Evolutionary conservation across 1,140 invertebrate species (phyloP).

Genomic region (Sycophaga agraensis): DNA sequence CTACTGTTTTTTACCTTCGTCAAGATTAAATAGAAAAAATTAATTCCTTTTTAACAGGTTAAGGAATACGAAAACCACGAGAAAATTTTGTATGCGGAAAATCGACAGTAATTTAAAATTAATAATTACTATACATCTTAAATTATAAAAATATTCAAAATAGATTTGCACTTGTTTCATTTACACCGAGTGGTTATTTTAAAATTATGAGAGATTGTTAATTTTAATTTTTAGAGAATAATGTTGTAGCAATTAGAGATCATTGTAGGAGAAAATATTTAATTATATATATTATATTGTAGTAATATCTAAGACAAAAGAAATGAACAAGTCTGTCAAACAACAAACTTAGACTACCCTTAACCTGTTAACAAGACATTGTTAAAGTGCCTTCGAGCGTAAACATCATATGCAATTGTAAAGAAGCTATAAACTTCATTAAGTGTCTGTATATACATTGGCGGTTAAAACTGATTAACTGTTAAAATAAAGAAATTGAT

Average conservation of each 20-base stretch:
- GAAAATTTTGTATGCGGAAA: too few species aligned
- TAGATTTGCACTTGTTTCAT: too few species aligned
- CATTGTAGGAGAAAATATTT: too few species aligned
- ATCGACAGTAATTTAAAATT: too few species aligned
- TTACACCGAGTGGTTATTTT: too few species aligned
- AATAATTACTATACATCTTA: too few species aligned
- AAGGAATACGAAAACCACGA: neutral
- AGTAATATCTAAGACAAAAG: too few species aligned
- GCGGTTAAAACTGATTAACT: constrained; percentile 15
- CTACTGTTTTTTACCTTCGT: constrained; percentile 8
- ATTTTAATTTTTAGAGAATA: too few species aligned
- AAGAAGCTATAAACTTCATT: constrained; percentile 13
- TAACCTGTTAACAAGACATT: constrained; percentile 21
- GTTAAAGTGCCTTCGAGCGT: constrained; percentile 19
- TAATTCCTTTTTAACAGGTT: constrained; percentile 6
- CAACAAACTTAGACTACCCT: neutral
- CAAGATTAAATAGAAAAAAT: constrained; percentile 2
- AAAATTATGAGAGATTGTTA: neutral
- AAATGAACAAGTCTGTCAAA: too few species aligned
- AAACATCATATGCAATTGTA: constrained; percentile 11
- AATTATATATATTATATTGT: too few species aligned
- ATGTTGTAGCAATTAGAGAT: too few species aligned
- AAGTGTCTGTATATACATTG: constrained; percentile 6
- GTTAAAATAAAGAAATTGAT: constrained; percentile 15
- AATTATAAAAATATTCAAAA: too few species aligned